Evolutionary conservation across 2,797 vertebrate genomes (phyloP), one percentile per base, ranked within the genome.

Genomic region (Mycteria americana): DNA sequence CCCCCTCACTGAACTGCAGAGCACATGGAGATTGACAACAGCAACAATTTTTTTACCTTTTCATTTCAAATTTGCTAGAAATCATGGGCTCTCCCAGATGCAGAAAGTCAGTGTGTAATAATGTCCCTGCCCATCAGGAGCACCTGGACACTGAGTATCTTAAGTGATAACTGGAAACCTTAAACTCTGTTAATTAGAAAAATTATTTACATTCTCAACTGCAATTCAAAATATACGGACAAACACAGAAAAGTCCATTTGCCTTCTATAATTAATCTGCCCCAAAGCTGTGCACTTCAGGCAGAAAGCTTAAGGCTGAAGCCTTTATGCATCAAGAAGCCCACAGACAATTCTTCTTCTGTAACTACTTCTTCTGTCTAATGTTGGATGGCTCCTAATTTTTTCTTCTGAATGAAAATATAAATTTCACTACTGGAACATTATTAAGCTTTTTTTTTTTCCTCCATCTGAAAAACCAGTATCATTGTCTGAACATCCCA

Each of bases 121-220:
- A n/a, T 1, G 2, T 7, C 43, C 17, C 33, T 30, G 46, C 24
- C 76, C 35, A 14, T 18, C 5, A 69, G 28, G 6, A 70, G 41
- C 46, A 70, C 10, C 54, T 11, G 8, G 57, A 39, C 24, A 59
- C 8, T 0, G 0, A 82, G 31, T 2, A 15, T 4, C 17, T 25
- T 3, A 43, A 63, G 18, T 4, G 8, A 75, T 72, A 10, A 17
- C 14, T 35, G 9, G 31, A 64, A 43, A 64, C 4, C 15, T 82
- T 24, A 15, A 43, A 56, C 25, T 79, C 64, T 19, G 10, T 48
- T 35, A 73, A 70, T 73, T 8, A 53, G 30, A 33, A 50, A 86
- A 67, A 51, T 6, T 3, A 62, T 35, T 64, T 62, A 39, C 27
- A 13, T 39, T 65, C 51, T 69, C 63, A 83, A 9, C 51, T 50